phyloP scores from a whole-genome alignment of 2,888 invertebrate species.

The Troglohyphantes excavatus region DNA sequence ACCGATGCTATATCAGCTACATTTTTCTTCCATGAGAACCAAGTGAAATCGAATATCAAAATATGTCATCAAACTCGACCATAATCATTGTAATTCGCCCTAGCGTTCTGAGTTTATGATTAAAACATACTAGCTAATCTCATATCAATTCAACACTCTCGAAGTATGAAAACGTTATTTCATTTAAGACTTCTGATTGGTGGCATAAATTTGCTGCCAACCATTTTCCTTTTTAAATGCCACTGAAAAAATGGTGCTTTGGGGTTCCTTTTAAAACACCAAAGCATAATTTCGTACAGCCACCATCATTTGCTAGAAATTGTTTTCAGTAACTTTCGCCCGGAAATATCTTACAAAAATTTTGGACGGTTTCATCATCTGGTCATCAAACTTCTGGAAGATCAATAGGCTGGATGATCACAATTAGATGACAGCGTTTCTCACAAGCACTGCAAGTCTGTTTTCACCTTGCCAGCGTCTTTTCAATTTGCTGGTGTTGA shows the following conservation, averaged over 20 bases:
- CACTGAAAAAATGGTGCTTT: background rate
- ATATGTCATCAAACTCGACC: too few species aligned
- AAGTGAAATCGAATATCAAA: too few species aligned
- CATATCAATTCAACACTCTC: too few species aligned
- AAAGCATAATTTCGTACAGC: too few species aligned
- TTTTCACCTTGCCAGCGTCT: slow-evolving; percentile 82
- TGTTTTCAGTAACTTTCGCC: background rate
- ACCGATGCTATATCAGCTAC: too few species aligned
- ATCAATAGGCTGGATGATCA: background rate
- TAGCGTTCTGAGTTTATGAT: too few species aligned
- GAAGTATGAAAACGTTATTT: too few species aligned
- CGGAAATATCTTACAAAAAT: background rate
- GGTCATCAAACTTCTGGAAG: background rate
- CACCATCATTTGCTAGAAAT: background rate
- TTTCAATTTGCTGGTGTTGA: slow-evolving; percentile 96
- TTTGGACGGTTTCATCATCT: background rate
- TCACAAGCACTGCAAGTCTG: background rate
- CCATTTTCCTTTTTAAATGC: background rate
- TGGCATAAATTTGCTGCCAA: background rate
- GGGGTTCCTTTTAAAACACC: background rate
- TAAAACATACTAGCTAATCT: too few species aligned
- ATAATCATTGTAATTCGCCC: too few species aligned
- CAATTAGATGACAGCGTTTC: background rate
- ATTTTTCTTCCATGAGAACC: too few species aligned
- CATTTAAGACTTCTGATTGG: too few species aligned